Evolutionary conservation across 2,888 invertebrate genomes (phyloP).

Genomic region (Mimachlamys varia): DNA sequence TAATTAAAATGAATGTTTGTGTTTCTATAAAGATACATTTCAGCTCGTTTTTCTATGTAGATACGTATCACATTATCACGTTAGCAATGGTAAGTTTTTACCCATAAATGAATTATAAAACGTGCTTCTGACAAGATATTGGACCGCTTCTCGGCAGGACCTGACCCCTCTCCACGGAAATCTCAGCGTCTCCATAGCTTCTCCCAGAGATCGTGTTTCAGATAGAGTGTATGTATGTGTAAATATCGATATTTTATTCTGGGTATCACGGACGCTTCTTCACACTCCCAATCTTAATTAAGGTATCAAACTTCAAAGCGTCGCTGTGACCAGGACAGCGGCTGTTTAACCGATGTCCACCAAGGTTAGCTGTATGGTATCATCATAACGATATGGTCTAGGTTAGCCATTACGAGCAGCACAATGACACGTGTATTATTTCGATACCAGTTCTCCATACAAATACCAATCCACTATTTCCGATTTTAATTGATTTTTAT

Average conservation of each 20-base stretch:
- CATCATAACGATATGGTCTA: neutral
- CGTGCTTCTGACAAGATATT: neutral
- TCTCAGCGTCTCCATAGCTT: neutral
- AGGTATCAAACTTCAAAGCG: slow-evolving; percentile 31
- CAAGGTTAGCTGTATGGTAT: neutral
- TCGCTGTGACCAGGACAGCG: neutral
- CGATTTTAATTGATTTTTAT: slow-evolving; percentile 28
- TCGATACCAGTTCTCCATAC: neutral
- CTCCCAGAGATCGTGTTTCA: neutral
- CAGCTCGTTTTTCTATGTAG: too few species aligned
- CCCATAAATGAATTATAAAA: neutral
- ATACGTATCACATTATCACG: neutral
- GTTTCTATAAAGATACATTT: too few species aligned
- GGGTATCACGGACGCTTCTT: slow-evolving; percentile 14
- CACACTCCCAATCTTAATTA: slow-evolving; percentile 1
- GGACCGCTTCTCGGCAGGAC: neutral
- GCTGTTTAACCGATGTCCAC: neutral
- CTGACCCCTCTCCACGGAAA: neutral
- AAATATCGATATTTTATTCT: slow-evolving; percentile 16
- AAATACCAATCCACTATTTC: slow-evolving; percentile 27
- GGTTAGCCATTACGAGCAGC: neutral
- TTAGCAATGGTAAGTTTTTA: neutral
- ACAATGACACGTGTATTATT: neutral
- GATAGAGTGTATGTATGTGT: neutral
- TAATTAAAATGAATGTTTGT: too few species aligned